Evolutionary conservation across 2,797 vertebrate species (phyloP).

Genomic region (Nyctalus aviator): DNA sequence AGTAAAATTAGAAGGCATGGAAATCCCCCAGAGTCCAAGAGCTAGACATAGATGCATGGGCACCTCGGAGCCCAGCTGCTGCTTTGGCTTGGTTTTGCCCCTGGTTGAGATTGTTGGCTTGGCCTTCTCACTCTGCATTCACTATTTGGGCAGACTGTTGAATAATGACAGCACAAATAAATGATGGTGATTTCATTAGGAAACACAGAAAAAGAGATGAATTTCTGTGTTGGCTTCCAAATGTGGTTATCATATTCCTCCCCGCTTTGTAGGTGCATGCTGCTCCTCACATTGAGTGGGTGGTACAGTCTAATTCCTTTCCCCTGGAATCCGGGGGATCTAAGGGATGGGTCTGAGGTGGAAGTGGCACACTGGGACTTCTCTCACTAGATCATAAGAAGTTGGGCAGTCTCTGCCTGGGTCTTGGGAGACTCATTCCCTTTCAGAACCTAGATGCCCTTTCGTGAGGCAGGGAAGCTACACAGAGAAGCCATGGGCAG

Average conservation of each 20-base stretch:
- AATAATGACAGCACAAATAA: slow-evolving; percentile 22
- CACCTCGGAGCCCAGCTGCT: not conserved
- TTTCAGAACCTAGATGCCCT: not conserved
- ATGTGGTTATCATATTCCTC: not conserved
- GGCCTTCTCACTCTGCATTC: slow-evolving; percentile 1
- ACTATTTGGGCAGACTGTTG: slow-evolving; percentile 9
- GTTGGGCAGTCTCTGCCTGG: not conserved
- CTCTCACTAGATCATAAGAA: not conserved
- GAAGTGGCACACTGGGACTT: not conserved
- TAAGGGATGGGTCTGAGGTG: not conserved
- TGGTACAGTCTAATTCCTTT: not conserved
- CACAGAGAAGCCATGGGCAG: not conserved
- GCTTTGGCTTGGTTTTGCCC: not conserved
- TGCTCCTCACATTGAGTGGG: not conserved
- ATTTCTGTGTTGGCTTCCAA: not conserved
- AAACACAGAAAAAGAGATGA: slow-evolving; percentile 6
- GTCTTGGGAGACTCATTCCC: not conserved
- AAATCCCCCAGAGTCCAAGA: not conserved
- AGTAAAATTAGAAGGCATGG: not conserved
- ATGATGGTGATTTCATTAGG: slow-evolving; percentile 23
- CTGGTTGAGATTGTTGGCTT: not conserved
- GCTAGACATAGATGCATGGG: not conserved
- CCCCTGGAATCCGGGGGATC: not conserved
- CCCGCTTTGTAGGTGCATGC: not conserved
- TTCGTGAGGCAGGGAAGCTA: not conserved